Base-by-base conservation (phyloP, 2,888 invertebrate species). In the Chloroclystis v-ata region DNA sequence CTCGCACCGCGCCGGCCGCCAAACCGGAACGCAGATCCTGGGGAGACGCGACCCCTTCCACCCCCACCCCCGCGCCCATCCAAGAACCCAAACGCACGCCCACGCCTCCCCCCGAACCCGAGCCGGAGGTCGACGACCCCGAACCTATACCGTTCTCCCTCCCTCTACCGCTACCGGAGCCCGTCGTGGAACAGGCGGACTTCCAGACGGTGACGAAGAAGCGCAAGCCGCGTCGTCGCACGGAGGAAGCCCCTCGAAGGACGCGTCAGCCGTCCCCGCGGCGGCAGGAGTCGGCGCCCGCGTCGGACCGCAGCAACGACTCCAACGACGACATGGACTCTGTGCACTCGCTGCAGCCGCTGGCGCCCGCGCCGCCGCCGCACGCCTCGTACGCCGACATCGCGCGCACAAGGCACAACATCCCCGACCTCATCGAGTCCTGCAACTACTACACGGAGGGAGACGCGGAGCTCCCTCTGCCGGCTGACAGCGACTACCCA, bases 191-290 rank as follows among this genome's bases (percentile, higher is more conserved):
- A 75, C 89, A 90, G 41, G 89, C 92, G 8, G 95, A 95, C 68
- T 96, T 95, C 82, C 92, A 93, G 74, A 93, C 94, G 41, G 95
- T 96, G 42, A 94, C 93, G 47, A 95, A 95, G 72, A 93, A 94
- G 75, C 94, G 94, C 76, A 92, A 93, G 69, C 91, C 92, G 65
- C 93, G 93, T 67, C 94, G 94, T 68, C 91, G 92, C 61, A 76
- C 85, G 58, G 89, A 89, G 67, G 89, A 86, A 43, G 68, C 72
- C 49, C 69, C 66, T 57, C 59, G 67, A 42, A 61, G 71, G 59
- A 53, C 71, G 28, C 75, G 69, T 43, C 61, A 70, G 57, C 69
- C 67, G 47, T 58, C 58, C 83, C 91, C 58, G 89, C 92, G 61
- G 93, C 80, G 93, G 92, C 66, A 64, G 56, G 69, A 66, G 56